Evolutionary conservation across 2,797 vertebrate genomes (phyloP), one percentile per base, ranked within the genome.

Genomic region (Malurus splendens): DNA sequence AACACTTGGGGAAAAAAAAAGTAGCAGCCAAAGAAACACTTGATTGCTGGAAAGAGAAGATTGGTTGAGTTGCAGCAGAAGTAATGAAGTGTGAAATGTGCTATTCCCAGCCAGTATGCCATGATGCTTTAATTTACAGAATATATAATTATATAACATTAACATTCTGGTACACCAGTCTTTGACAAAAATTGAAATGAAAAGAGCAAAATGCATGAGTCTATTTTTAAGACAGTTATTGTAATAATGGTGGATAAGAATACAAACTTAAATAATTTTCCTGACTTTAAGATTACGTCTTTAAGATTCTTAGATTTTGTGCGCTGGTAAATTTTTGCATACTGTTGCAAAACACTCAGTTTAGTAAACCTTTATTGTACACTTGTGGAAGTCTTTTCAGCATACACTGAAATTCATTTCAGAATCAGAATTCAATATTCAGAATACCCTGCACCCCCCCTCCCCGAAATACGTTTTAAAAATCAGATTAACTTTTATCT

Each of bases 101-200:
- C 88, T 94, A 23, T 95, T 96, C 87, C 94, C 90, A 93, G 87
- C 64, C 78, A 88, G 77, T 90, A 94, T 4, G 44, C 86, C 88
- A 91, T 89, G 78, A 90, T 93, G 94, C 91, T 97, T 97, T 96
- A 96, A 96, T 96, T 97, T 96, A 85, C 81, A 94, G 92, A 93
- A 92, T 95, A 96, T 93, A 90, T 94, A 95, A 94, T 96, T 96
- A 96, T 90, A 80, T 92, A 90, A 67, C 91, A 96, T 95, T 96
- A 94, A 93, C 94, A 96, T 96, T 96, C 94, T 93, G 77, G 87
- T 91, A 86, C 89, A 89, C 94, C 86, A 77, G 65, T 94, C 94
- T 96, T 87, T 86, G 84, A 87, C 77, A 94, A 94, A 96, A 93
- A 89, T 61, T 93, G 94, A 96, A 96, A 94, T 94, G 73, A 90